phyloP scores from a whole-genome alignment of 2,797 vertebrate species.

The Notoglanidium macrostoma region DNA sequence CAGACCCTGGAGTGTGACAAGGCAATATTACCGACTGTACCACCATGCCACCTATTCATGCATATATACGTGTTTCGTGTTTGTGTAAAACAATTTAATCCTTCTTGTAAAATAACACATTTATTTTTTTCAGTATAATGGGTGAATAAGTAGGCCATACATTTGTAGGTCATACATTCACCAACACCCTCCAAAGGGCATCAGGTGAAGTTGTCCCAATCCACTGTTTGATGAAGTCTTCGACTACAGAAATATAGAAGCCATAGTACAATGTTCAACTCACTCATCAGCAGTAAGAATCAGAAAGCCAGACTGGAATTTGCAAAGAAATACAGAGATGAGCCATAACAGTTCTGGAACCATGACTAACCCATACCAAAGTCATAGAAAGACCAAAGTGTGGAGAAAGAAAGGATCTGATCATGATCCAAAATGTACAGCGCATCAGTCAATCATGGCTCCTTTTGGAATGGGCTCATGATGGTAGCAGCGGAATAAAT shows the following conservation, averaged over 20 bases:
- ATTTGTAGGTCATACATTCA: not conserved
- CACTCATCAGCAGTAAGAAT: not conserved
- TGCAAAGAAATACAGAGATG: too few relatives aligned
- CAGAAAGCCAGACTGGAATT: not conserved
- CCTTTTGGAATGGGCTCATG: too few relatives aligned
- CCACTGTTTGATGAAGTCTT: not conserved
- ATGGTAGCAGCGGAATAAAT: too few relatives aligned
- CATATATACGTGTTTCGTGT: not conserved
- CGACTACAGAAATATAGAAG: not conserved
- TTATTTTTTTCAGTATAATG: not conserved
- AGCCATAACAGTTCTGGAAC: too few relatives aligned
- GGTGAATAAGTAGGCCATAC: not conserved
- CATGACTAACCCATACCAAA: too few relatives aligned
- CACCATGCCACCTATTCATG: not conserved
- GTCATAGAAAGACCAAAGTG: too few relatives aligned
- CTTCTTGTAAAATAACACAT: not conserved
- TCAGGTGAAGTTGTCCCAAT: not conserved
- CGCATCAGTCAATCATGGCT: too few relatives aligned
- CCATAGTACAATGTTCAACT: not conserved
- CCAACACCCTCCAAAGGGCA: not conserved
- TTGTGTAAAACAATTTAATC: not conserved
- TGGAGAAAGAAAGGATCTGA: too few relatives aligned
- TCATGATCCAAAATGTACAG: too few relatives aligned
- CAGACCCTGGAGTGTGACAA: not conserved
- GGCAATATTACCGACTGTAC: not conserved